A percentile compares a stretch with the other conserved stretches of the same genome.
Conservation (phyloP, 1,140 invertebrate species). For the Drosophila kikkawai region DNA sequence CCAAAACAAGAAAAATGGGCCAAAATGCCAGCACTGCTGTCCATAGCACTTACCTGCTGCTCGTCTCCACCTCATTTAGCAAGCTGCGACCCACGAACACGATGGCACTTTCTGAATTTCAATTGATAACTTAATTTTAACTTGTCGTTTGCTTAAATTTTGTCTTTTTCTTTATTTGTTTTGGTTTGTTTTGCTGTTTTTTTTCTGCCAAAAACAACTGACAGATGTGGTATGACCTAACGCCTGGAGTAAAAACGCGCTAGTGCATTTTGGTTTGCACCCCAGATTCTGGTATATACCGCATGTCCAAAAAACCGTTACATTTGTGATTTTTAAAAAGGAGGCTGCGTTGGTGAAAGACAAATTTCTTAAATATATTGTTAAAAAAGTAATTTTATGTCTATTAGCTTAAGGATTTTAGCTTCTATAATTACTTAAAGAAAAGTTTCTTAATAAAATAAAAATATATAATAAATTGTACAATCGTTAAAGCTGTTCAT, state of each 20-base stretch:
- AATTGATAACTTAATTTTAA: background rate
- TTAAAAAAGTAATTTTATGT: background rate
- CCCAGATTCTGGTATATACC: conserved; percentile 3
- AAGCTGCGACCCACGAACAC: conserved; percentile 17
- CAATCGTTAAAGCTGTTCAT: too few relatives aligned
- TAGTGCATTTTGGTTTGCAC: background rate
- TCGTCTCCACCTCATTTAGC: conserved; percentile 30
- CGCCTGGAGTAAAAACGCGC: background rate
- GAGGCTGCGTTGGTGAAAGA: background rate
- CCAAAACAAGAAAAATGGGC: conserved; percentile 28
- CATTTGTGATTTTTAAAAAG: background rate
- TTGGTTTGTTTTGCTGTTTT: conserved; percentile 21
- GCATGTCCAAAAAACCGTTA: conserved; percentile 13
- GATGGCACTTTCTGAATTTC: background rate
- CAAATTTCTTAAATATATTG: background rate
- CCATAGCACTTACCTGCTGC: conserved; percentile 14
- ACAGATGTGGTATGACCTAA: conserved; percentile 22
- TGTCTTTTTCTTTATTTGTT: conserved; percentile 21
- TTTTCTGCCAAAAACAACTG: conserved; percentile 8
- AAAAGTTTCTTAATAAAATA: background rate
- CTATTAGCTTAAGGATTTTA: background rate
- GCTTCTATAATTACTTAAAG: background rate
- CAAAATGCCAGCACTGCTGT: conserved; percentile 23
- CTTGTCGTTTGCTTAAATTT: background rate
- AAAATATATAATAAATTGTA: too few relatives aligned